phyloP scores from a whole-genome alignment of 2,888 invertebrate genomes.

The Empis livida region DNA sequence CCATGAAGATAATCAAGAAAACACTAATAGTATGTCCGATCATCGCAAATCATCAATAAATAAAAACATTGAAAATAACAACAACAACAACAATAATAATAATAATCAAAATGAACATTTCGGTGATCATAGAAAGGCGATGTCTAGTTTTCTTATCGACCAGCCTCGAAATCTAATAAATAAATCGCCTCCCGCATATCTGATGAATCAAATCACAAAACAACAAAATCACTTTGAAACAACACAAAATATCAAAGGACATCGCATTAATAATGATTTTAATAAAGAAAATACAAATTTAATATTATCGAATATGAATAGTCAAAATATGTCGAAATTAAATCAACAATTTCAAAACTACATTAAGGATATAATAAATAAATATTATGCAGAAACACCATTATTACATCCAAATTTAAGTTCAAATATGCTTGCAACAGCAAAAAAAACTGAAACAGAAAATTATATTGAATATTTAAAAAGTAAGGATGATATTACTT shows the following conservation, averaged over 20 bases:
- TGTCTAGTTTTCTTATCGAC: constrained; percentile 16
- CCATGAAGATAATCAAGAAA: not conserved
- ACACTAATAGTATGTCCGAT: constrained; percentile 8
- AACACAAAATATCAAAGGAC: constrained; percentile 11
- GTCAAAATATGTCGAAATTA: constrained; percentile 33
- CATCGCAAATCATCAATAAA: constrained; percentile 21
- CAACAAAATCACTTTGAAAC: constrained; percentile 12
- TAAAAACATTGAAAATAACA: constrained; percentile 18
- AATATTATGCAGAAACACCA: constrained; percentile 34
- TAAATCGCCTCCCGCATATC: constrained; percentile 37
- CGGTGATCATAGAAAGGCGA: constrained; percentile 27
- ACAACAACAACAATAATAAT: constrained; percentile 7
- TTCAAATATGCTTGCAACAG: constrained; percentile 11
- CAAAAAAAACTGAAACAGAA: constrained; percentile 28
- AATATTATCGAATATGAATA: constrained; percentile 32
- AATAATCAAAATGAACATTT: constrained; percentile 7
- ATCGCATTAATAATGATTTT: constrained; percentile 8
- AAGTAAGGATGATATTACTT: constrained; percentile 34
- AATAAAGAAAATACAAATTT: constrained; percentile 22
- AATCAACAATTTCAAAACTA: constrained; percentile 35
- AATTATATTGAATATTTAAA: constrained; percentile 35
- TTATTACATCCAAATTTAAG: constrained; percentile 21
- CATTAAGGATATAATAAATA: constrained; percentile 34
- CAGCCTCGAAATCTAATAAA: constrained; percentile 33
- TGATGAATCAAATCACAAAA: constrained; percentile 19